phyloP scores from a whole-genome alignment of 2,113 vertebrate species.

The Pipa parva region DNA sequence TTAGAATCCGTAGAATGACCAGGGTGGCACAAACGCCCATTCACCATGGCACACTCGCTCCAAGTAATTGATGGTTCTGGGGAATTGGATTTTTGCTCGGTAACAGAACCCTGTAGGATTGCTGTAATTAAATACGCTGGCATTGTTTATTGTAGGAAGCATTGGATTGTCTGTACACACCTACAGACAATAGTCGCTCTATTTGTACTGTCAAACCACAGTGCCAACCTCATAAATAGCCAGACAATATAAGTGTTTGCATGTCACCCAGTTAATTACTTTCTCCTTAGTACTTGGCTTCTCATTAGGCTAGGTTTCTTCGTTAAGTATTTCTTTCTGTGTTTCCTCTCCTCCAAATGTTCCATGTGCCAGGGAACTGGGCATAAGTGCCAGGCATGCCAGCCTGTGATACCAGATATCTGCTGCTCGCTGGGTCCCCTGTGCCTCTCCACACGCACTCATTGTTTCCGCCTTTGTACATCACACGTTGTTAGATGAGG shows the following conservation, averaged over 20 bases:
- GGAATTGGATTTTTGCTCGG: no score
- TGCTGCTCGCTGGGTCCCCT: not conserved
- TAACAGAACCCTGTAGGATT: no score
- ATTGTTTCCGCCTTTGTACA: not conserved
- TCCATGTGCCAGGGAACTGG: not conserved
- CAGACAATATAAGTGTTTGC: constrained; percentile 21
- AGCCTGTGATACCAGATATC: not conserved
- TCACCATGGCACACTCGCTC: no score
- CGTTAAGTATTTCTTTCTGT: constrained; percentile 17
- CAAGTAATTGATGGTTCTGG: no score
- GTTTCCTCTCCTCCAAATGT: constrained; percentile 6
- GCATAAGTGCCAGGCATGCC: not conserved
- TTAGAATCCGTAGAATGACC: no score
- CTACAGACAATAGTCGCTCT: not conserved
- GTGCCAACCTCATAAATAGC: constrained; percentile 34
- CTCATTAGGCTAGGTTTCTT: constrained; percentile 1
- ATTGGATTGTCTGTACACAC: not conserved
- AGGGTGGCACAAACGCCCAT: no score
- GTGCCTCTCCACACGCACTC: not conserved
- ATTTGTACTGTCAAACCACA: constrained; percentile 17
- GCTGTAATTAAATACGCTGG: no score
- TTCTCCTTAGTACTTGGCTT: constrained; percentile 21
- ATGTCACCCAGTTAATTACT: constrained; percentile 18
- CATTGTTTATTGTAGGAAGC: no score
- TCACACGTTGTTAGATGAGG: not conserved